Percentiles rank a stretch among this genome's conserved stretches.
These are phyloP conservation scores for Triplophysa rosa DNA, from an alignment of 2,113 vertebrate species.

Conservation along the genomic window DNA sequence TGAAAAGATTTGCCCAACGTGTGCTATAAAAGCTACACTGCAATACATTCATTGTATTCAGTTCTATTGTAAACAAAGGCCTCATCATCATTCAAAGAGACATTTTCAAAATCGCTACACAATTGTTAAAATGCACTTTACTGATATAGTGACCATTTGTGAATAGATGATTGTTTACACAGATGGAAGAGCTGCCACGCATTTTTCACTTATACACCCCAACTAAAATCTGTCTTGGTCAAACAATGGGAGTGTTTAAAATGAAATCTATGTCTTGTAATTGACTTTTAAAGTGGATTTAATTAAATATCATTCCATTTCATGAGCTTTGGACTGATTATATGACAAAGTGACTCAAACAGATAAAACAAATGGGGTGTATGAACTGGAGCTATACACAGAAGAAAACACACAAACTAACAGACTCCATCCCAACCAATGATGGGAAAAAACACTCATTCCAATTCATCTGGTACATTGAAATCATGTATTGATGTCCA, in stretches of 20 bases:
- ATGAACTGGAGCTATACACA: not conserved
- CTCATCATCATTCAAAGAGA: constrained; percentile 1
- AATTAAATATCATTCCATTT: too few relatives aligned
- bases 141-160: not conserved
- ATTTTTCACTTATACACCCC: not conserved
- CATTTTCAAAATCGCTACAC: not conserved
- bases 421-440: constrained; percentile 23
- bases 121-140: not conserved
- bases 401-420: not conserved
- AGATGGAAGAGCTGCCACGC: not conserved
- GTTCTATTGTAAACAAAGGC: not conserved
- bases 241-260: too few relatives aligned
- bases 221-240: too few relatives aligned
- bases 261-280: too few relatives aligned
- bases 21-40: constrained; percentile 11
- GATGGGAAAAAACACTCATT: constrained; percentile 34
- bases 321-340: too few relatives aligned
- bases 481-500: constrained; percentile 60
- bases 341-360: not conserved
- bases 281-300: too few relatives aligned
- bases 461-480: constrained; percentile 47
- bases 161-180: not conserved
- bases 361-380: not conserved
- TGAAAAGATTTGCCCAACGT: constrained; percentile 1
- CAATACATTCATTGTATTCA: constrained; percentile 24